Base-by-base conservation (phyloP, 1,140 invertebrate genomes). In the Panagrolaimus sp. region DNA sequence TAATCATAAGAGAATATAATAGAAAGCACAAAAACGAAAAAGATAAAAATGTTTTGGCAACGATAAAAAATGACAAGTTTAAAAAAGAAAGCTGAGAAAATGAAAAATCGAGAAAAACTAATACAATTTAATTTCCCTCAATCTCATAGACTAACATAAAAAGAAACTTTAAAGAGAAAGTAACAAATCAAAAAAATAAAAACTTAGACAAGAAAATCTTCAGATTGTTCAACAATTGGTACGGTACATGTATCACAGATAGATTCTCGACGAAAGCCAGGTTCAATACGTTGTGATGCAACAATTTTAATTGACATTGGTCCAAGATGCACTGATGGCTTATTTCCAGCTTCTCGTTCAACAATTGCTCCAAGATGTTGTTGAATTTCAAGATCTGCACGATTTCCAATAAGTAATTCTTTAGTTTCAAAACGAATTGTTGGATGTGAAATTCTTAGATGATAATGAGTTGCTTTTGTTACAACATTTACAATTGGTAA, bases 141-240 rank as follows among this genome's bases (percentile, higher is more conserved):
- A n/a, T n/a, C n/a, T n/a, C n/a, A n/a, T n/a, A n/a, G n/a, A 38
- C 7, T 38, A 38, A 38, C 7, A 38, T 4, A 38, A 38, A 4
- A 38, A 7, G 7, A 38, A 38, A 2, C 31, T 38, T 38, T 4
- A 38, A 38, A 38, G 7, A 38, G 2, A 7, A 38, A 38, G 31
- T 38, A 7, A 38, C 31, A 38, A 38, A 38, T 7, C 31, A 38
- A 38, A 38, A 38, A 38, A 38, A 38, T 2, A 38, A 38, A 38
- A 25, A n/a, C 5, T 71, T 69, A 71, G 14, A 68, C 70, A 20
- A 71, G 68, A 27, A 71, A 71, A 47, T 71, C 70, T 16, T 71
- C 62, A 8, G 66, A 63, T 25, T 71, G 70, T 43, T 69, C 66
- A 20, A 71, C 47, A 25, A 71, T 69, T 13, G 42, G 42, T 7